A percentile compares a stretch with the other conserved stretches of the same genome.
Conservation (phyloP, 2,113 vertebrate genomes). For the Pristiophorus japonicus region DNA sequence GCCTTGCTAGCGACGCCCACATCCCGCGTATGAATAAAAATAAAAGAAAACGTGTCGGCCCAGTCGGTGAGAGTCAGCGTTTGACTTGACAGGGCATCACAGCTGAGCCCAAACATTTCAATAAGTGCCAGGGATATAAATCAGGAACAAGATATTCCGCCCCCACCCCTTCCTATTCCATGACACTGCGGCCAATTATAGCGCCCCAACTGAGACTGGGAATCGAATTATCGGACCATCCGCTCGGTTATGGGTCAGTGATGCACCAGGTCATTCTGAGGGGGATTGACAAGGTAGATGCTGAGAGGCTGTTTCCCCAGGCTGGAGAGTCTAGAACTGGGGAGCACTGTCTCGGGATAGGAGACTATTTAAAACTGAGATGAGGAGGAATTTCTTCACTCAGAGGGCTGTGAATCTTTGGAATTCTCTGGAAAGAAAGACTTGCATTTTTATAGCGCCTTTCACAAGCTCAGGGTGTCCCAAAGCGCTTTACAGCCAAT, state of each 20-base stretch:
- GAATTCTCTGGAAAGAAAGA: no score
- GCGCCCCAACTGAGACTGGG: not conserved
- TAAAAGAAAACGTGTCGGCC: no score
- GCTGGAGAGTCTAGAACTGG: not conserved
- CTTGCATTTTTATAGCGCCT: no score
- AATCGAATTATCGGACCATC: not conserved
- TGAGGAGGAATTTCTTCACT: no score
- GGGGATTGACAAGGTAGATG: no score
- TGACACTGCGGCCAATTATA: not conserved
- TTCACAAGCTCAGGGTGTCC: no score
- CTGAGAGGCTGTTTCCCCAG: not conserved
- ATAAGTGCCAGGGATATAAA: not conserved
- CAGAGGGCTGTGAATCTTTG: no score
- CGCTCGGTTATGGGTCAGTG: not conserved
- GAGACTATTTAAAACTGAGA: no score
- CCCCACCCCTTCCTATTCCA: not conserved
- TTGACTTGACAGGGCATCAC: not conserved
- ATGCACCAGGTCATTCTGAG: not conserved
- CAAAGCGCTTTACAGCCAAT: no score
- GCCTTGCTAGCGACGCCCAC: no score
- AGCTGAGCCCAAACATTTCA: not conserved
- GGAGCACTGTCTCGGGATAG: no score
- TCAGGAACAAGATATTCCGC: not conserved
- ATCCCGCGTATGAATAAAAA: no score
- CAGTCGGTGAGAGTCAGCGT: not conserved